Conservation (phyloP, 2,888 invertebrate genomes). For the Apodemia mormo region DNA sequence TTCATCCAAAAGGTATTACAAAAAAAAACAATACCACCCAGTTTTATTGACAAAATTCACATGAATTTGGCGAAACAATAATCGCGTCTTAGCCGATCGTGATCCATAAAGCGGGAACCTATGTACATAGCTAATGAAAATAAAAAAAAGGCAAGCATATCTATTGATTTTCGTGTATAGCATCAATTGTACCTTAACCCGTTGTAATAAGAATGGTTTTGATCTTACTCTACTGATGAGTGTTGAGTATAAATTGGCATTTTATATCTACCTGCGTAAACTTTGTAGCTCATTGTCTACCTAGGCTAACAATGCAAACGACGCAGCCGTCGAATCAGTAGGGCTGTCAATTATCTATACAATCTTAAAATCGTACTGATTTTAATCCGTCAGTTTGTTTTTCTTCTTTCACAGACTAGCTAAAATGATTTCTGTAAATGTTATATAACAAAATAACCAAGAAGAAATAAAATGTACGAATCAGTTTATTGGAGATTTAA, state of each 20-base stretch:
- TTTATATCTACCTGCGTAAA: conserved; percentile 72
- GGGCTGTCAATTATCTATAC: conserved; percentile 57
- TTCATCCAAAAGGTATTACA: conserved; percentile 37
- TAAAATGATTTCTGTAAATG: neutral
- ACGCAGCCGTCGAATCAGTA: conserved; percentile 70
- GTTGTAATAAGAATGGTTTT: conserved; percentile 38
- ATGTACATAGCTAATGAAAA: conserved; percentile 69
- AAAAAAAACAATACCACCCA: conserved; percentile 57
- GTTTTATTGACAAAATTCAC: conserved; percentile 74
- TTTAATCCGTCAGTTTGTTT: neutral
- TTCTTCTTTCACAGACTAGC: neutral
- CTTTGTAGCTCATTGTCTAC: conserved; percentile 75
- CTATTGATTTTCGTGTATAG: conserved; percentile 31
- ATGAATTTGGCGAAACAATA: conserved; percentile 78
- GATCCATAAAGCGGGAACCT: conserved; percentile 79
- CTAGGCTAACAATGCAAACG: conserved; percentile 58
- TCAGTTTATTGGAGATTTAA: too few relatives aligned
- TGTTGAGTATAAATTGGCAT: conserved; percentile 43
- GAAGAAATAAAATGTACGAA: too few relatives aligned
- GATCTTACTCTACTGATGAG: conserved; percentile 32
- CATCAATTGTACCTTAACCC: conserved; percentile 36
- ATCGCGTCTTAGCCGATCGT: conserved; percentile 74
- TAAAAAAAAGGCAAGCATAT: conserved; percentile 69
- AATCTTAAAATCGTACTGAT: conserved; percentile 2
- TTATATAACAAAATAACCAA: too few relatives aligned